Evolutionary conservation across 2,797 vertebrate genomes (phyloP).

Genomic region (Acrossocheilus fasciatus): DNA sequence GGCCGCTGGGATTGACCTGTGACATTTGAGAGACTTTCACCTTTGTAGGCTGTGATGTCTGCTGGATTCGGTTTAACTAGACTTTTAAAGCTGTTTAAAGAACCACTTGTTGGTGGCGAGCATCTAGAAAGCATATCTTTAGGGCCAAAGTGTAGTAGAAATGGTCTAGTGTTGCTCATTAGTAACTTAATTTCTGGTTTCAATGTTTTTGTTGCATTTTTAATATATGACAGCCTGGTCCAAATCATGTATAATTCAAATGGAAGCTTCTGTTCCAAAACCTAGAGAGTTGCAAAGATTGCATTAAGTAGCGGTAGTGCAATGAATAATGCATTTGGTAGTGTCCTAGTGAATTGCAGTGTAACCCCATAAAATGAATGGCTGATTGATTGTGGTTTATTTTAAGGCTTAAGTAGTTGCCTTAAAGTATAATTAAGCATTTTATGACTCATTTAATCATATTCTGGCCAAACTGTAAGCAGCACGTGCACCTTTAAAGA

Average conservation of each 20-base stretch:
- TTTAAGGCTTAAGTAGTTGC: background rate
- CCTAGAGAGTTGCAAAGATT: background rate
- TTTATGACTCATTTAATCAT: background rate
- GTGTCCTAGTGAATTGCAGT: background rate
- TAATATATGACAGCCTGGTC: background rate
- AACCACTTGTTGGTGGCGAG: background rate
- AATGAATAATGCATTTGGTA: background rate
- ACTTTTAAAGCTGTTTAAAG: conserved; percentile 9
- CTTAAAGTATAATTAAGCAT: background rate
- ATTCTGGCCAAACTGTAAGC: background rate
- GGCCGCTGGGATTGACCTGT: conserved; percentile 46
- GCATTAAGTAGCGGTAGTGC: background rate
- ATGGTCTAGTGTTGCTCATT: background rate
- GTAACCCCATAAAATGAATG: background rate
- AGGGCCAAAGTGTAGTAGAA: background rate
- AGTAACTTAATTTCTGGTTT: background rate
- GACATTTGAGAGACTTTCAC: conserved; percentile 47
- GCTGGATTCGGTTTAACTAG: conserved; percentile 11
- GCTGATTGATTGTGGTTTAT: background rate
- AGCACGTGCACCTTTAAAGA: background rate
- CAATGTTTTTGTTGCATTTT: conserved; percentile 2
- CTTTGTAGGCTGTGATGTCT: conserved; percentile 52
- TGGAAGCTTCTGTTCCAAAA: background rate
- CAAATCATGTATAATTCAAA: background rate
- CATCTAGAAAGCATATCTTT: background rate